Evolutionary conservation across 2,797 vertebrate species (phyloP), one percentile per base, ranked within the genome.

Genomic region (Decapterus maruadsi): DNA sequence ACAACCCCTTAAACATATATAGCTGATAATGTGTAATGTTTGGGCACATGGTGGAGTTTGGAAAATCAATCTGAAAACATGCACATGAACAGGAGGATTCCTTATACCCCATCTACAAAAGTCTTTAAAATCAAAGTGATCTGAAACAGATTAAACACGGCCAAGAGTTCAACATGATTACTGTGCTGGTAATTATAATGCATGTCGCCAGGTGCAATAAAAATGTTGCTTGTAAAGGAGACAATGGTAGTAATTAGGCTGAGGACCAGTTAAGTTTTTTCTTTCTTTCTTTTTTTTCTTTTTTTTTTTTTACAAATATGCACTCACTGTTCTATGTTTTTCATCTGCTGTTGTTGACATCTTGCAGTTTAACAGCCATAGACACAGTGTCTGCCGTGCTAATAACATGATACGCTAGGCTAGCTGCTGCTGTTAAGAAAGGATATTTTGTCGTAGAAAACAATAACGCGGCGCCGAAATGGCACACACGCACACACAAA

Each of bases 141-240:
- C 10, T 4, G 63, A 68, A 57, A 62, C 34, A 53, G 54, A 58
- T 61, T 42, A 58, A 38, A 59, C 40, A 54, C 45, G 58, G 26
- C 22, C 0, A 1, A 63, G 26, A 63, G n/a, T 7, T 12, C 26
- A 48, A 51, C 34, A 40, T 68, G 7, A 61, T 67, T 7, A 51
- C n/a, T 22, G 8, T 53, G 12, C 50, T 40, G 5, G 34, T 50
- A 45, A 50, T 31, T 36, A 61, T 10, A n/a, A 20, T 67, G 38
- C 2, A 45, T 36, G 20, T 26, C 19, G 22, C 11, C 56, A 22
- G 6, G 16, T 34, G 14, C 4, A 4, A 70, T 54, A 20, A 56
- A 38, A 38, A 50, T 22, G 20, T 0, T 10, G 38, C 14, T 55
- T 36, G 20, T 61, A 29, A 51, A 63, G 11, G 19, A 43, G 26